Percentiles rank a stretch among this genome's conserved stretches.
Conservation (phyloP, 2,888 invertebrate species). For the Euclidia mi region DNA sequence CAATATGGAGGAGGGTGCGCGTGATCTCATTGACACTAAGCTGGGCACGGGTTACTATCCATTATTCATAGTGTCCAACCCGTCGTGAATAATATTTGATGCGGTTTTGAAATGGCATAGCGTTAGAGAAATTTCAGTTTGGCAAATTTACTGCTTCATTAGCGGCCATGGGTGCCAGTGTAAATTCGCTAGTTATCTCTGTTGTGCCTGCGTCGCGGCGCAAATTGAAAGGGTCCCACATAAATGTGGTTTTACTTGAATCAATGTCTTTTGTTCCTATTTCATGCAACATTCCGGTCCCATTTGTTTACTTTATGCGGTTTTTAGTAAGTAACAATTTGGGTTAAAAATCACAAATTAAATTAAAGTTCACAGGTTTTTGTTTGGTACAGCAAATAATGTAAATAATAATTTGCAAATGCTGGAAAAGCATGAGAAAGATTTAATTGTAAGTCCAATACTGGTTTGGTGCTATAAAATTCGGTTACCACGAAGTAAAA, state of each 20-base stretch:
- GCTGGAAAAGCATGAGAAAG: no score
- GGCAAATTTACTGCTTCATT: constrained; percentile 58
- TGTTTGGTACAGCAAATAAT: no score
- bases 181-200: constrained; percentile 33
- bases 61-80: constrained; percentile 83
- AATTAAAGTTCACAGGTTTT: no score
- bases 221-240: constrained; percentile 30
- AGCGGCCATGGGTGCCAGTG: constrained; percentile 32
- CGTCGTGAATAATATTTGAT: constrained; percentile 74
- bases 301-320: no score
- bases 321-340: no score
- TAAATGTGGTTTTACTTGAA: not conserved
- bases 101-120: constrained; percentile 64
- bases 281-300: not conserved
- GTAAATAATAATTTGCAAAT: no score
- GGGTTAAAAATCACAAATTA: no score
- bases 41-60: constrained; percentile 76
- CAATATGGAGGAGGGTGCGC: constrained; percentile 80
- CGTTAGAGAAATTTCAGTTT: constrained; percentile 58
- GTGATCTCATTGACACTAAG: constrained; percentile 87
- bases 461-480: no score
- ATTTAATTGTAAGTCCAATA: no score
- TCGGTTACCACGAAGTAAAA: no score
- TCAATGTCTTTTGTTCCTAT: no score
- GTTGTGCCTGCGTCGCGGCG: constrained; percentile 17